Evolutionary conservation across 2,888 invertebrate genomes (phyloP), one percentile per base, ranked within the genome.

Genomic region (Glaucopsyche alexis): DNA sequence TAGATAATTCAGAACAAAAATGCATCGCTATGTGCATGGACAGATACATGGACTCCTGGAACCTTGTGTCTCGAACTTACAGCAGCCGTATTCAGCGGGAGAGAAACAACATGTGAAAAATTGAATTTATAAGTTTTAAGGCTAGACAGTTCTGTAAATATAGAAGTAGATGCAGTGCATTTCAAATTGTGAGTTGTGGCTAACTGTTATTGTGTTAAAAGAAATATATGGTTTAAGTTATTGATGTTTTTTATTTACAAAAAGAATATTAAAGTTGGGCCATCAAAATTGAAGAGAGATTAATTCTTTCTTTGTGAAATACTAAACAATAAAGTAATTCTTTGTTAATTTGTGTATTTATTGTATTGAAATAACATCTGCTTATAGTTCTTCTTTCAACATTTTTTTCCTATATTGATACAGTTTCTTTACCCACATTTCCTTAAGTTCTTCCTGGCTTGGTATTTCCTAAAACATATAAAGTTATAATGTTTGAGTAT

Each of bases 1-100:
- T 99, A 79, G 98, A 97, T 86, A 96, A 95, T 84, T 96, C 97
- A 0, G 98, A 98, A 94, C 95, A 99, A 96, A 98, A 98, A 95
- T 99, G 99, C 86, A 95, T 99, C 80, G 97, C 98, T 0, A 98
- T 98, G 97, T 99, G 99, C 87, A 98, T 99, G 98, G 99, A 99
- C 88, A 94, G 99, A 83, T 99, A 98, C 93, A 97, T 99, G 97
- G 99, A 99, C 84, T 95, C 98, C 4, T 98, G 97, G 96, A 98
- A 98, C 89, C 92, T 98, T 73, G 98, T 99, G 13, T 97, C 98
- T 13, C 95, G 96, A 88, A 96, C 98, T 0, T 99, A 99, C 87
- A 95, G 96, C 85, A 95, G 94, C 85, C 95, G 99, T 83, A 94
- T 99, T 81, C 97, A 98, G 85, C 94, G 95, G 79, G 99, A 99